phyloP scores from a whole-genome alignment of 2,797 vertebrate species.

The Phaenicophaeus curvirostris region DNA sequence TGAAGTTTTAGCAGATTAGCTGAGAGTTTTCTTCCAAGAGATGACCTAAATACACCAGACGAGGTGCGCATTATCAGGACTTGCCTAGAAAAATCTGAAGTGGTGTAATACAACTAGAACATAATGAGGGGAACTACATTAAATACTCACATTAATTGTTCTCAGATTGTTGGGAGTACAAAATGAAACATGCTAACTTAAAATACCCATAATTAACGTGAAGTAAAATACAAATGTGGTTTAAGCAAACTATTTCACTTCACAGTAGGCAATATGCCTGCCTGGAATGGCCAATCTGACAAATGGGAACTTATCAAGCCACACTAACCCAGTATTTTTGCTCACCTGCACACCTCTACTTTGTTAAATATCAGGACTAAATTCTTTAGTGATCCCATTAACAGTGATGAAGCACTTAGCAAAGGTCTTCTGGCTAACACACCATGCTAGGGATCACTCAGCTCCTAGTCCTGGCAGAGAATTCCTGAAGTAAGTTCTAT shows the following conservation, averaged over 20 bases:
- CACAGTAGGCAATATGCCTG: not conserved
- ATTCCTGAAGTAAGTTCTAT: not conserved
- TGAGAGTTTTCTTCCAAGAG: not conserved
- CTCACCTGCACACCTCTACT: not conserved
- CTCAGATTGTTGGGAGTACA: not conserved
- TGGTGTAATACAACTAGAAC: not conserved
- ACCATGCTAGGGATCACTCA: not conserved
- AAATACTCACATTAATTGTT: conserved; percentile 6
- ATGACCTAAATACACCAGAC: not conserved
- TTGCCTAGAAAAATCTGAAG: not conserved
- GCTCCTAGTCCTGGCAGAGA: not conserved
- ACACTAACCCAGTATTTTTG: not conserved
- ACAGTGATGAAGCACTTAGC: not conserved
- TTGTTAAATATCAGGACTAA: not conserved
- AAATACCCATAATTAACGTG: not conserved
- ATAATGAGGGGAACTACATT: not conserved
- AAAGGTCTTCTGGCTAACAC: not conserved
- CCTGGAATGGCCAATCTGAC: not conserved
- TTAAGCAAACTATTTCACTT: conserved; percentile 5
- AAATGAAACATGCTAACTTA: not conserved
- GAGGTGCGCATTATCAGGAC: not conserved
- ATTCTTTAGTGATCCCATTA: not conserved
- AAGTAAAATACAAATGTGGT: not conserved
- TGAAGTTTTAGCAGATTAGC: not conserved
- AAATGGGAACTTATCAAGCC: not conserved